Evolutionary conservation across 1,140 invertebrate species (phyloP).

Genomic region (Orchestia grillus): DNA sequence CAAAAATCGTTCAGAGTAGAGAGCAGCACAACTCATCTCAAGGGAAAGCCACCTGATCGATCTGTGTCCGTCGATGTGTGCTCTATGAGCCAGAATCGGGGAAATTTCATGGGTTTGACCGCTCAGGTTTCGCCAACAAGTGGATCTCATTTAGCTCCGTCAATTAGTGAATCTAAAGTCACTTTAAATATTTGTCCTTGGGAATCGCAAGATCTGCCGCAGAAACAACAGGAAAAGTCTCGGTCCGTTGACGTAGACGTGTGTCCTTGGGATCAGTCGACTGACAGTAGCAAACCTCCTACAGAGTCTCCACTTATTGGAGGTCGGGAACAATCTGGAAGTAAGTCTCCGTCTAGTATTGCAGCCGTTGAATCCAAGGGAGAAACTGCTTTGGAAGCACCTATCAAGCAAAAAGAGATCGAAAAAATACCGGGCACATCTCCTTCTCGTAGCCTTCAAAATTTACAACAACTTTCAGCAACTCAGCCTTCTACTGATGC

Average conservation of each 20-base stretch:
- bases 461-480: conserved; percentile 15
- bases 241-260: conserved; percentile 66
- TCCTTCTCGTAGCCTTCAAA: conserved; percentile 25
- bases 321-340: not conserved
- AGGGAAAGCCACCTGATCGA: conserved; percentile 61
- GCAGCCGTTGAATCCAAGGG: not conserved
- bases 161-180: conserved; percentile 57
- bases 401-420: conserved; percentile 58
- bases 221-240: conserved; percentile 63
- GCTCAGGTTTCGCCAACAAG: conserved; percentile 62
- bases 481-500: not conserved
- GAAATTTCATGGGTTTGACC: conserved; percentile 46
- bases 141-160: conserved; percentile 55
- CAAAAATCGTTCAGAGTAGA: conserved; percentile 57
- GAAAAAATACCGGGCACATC: conserved; percentile 48
- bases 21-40: conserved; percentile 60
- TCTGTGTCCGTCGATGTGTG: conserved; percentile 68
- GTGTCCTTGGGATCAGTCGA: conserved; percentile 68
- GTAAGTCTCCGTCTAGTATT: conserved; percentile 14
- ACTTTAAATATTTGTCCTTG: conserved; percentile 62
- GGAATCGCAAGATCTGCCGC: conserved; percentile 61
- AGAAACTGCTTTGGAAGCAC: not conserved
- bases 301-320: conserved; percentile 13
- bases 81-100: conserved; percentile 63
- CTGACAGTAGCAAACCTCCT: conserved; percentile 28